phyloP scores from a whole-genome alignment of 2,797 vertebrate genomes.

The Sparus aurata region DNA sequence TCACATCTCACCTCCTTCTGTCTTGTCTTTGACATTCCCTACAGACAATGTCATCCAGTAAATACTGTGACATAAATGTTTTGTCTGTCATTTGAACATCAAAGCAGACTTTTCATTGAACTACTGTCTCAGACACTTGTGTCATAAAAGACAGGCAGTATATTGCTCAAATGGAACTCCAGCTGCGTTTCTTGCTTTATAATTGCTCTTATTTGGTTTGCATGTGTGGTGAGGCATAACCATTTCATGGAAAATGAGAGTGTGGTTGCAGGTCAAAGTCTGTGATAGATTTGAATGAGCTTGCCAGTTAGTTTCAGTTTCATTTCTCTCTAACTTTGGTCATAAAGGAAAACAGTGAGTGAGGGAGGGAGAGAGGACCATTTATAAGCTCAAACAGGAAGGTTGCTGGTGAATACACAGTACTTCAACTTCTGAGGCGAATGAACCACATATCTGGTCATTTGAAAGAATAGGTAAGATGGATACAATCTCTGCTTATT shows the following conservation, averaged over 20 bases:
- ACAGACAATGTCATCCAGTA: background rate
- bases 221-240: background rate
- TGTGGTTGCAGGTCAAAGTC: background rate
- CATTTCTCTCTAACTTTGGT: conserved; percentile 52
- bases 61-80: background rate
- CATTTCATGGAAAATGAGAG: conserved; percentile 54
- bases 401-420: background rate
- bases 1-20: background rate
- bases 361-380: background rate
- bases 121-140: background rate
- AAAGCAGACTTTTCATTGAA: background rate
- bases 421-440: background rate
- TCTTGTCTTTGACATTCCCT: background rate
- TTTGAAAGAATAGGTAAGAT: conserved; percentile 50
- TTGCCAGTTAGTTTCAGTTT: conserved; percentile 67
- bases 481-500: background rate
- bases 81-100: background rate
- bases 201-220: too few species aligned
- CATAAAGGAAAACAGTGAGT: conserved; percentile 24
- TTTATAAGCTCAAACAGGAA: conserved; percentile 34
- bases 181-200: background rate
- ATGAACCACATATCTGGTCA: background rate
- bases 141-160: background rate
- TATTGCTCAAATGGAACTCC: background rate
- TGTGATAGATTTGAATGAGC: background rate